These are phyloP conservation scores for Sigmodon hispidus DNA, from an alignment of 2,113 vertebrate species.

Conservation along the genomic window DNA sequence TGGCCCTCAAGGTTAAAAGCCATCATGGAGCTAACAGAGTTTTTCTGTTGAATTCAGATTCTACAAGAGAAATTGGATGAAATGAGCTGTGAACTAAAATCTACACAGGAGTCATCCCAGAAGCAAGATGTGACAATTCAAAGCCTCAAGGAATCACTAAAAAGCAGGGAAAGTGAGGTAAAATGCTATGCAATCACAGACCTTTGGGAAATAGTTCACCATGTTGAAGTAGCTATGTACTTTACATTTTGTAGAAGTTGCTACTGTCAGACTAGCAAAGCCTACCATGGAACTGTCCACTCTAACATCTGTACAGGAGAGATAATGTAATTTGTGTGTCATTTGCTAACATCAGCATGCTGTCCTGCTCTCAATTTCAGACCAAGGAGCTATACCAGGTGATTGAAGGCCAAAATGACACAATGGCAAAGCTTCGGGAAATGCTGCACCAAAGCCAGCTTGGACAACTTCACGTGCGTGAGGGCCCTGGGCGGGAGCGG, in stretches of 20 bases:
- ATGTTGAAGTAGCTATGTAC: not conserved
- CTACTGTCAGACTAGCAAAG: not conserved
- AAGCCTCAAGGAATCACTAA: constrained; percentile 87
- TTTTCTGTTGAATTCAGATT: constrained; percentile 85
- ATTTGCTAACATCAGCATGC: not conserved
- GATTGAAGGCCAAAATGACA: constrained; percentile 91
- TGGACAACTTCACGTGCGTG: constrained; percentile 87
- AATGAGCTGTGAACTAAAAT: constrained; percentile 89
- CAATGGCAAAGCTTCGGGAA: constrained; percentile 90
- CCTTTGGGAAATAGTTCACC: not conserved
- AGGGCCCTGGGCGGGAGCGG: not conserved
- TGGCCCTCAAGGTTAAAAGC: constrained; percentile 8
- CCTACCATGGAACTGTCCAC: not conserved
- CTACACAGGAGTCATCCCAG: constrained; percentile 87
- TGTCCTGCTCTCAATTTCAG: constrained; percentile 76
- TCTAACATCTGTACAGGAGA: not conserved
- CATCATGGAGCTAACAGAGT: constrained; percentile 9
- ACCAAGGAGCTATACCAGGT: constrained; percentile 89
- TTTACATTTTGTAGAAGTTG: not conserved
- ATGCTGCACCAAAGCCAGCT: constrained; percentile 89
- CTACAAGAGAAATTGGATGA: constrained; percentile 91
- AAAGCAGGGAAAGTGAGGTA: constrained; percentile 93
- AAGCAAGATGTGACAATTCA: constrained; percentile 90
- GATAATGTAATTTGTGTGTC: not conserved
- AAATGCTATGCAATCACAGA: not conserved